These are phyloP conservation scores for Telmatherina bonti DNA, from an alignment of 2,797 vertebrate species.

Conservation along the genomic window DNA sequence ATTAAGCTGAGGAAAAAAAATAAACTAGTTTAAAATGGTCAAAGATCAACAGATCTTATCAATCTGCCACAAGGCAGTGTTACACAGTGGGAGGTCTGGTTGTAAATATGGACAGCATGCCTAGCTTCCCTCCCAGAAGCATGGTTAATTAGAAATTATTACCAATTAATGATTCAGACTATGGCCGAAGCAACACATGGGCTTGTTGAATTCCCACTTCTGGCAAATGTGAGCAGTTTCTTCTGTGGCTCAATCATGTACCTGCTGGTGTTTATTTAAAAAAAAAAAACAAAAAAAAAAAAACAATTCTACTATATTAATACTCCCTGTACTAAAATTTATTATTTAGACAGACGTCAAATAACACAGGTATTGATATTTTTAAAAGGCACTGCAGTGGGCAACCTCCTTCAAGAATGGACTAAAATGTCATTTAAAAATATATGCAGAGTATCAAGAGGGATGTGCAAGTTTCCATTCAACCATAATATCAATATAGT, in stretches of 20 bases:
- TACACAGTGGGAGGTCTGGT: slow-evolving; percentile 29
- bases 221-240: slow-evolving; percentile 74
- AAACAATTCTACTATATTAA: too few species aligned
- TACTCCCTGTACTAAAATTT: too few species aligned
- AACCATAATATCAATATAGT: too few species aligned
- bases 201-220: slow-evolving; percentile 50
- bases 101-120: slow-evolving; percentile 63
- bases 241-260: slow-evolving; percentile 32
- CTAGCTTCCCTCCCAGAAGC: slow-evolving; percentile 61
- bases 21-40: slow-evolving; percentile 45
- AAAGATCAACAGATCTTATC: slow-evolving; percentile 69
- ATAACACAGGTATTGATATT: too few species aligned
- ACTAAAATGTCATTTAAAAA: too few species aligned
- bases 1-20: not conserved
- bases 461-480: too few species aligned
- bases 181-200: slow-evolving; percentile 34
- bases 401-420: too few species aligned
- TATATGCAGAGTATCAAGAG: too few species aligned
- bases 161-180: slow-evolving; percentile 64
- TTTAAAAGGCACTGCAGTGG: too few species aligned
- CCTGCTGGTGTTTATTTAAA: too few species aligned
- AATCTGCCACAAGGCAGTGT: slow-evolving; percentile 63
- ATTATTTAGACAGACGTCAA: too few species aligned
- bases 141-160: slow-evolving; percentile 80
- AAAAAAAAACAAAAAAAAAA: too few species aligned